These are phyloP conservation scores for Potorous gilbertii DNA, from an alignment of 2,797 vertebrate genomes.

Conservation along the genomic window DNA sequence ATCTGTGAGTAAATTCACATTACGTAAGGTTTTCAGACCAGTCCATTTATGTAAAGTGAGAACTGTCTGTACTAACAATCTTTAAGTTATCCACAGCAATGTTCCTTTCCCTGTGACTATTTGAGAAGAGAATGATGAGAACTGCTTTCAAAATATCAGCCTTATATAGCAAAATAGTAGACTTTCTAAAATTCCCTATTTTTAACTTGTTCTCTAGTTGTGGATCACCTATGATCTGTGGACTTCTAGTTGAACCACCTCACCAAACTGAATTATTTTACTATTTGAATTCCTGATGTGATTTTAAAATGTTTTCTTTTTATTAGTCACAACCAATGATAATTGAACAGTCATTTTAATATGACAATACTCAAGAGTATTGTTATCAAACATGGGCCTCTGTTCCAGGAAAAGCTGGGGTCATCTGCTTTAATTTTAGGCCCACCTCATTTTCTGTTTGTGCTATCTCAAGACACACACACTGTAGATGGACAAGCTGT, in stretches of 20 bases:
- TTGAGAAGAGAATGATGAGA: conserved; percentile 5
- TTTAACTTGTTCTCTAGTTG: conserved; percentile 5
- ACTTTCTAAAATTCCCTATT: conserved; percentile 19
- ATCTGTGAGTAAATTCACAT: background rate
- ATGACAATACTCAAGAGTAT: background rate
- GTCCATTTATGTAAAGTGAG: background rate
- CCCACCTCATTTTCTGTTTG: background rate
- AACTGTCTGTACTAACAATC: background rate
- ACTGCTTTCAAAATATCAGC: conserved; percentile 55
- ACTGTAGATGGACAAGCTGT: background rate
- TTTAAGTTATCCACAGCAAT: background rate
- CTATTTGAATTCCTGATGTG: background rate
- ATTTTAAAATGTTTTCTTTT: background rate
- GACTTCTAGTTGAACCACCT: background rate
- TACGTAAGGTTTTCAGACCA: background rate
- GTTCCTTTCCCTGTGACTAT: background rate
- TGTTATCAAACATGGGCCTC: too few species aligned
- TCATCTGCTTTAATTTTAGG: background rate
- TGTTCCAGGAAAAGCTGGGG: background rate
- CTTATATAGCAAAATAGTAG: background rate
- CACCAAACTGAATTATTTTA: background rate
- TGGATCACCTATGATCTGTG: background rate
- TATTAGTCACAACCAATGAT: background rate
- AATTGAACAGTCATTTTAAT: background rate
- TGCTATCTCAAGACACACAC: background rate